Base-by-base conservation (phyloP, 64 coral and sea anemone genomes). In the Montipora cactus region DNA sequence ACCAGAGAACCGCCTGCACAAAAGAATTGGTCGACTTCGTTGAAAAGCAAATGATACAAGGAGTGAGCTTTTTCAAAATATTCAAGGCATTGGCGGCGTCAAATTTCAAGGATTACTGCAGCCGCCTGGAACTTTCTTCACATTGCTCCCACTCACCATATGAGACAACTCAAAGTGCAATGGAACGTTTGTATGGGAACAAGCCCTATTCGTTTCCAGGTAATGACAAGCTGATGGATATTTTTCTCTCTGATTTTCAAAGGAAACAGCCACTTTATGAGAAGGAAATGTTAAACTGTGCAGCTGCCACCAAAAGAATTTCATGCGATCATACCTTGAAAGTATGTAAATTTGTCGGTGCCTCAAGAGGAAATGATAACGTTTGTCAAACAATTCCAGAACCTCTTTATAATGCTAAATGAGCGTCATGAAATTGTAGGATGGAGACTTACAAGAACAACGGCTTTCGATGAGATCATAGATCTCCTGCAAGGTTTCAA, bases 251-350 rank as follows among this genome's bases (percentile, higher is more conserved):
- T 11, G 15, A 90, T n/a, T 95, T 90, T 75, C 44, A 84, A 68
- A 23, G 58, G 47, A 90, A 64, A 51, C 15, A 46, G 46, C 25
- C 21, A 9, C 28, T 51, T 18, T 89, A 58, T 74, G 62, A 94
- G 51, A 75, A 13, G 25, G 72, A 80, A 48, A 76, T 95, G 88
- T 20, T n/a, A 57, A 44, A 6, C 0, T 3, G 3, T 75, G 73
- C 73, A 21, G 8, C 0, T 5, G 47, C 77, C 9, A 79, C 14
- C 44, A 28, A 45, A 46, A 51, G 76, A 19, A 44, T 95, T 45
- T 79, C 88, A 16, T 92, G 90, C 81, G 94, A 95, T 18, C 90
- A 92, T 69, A 92, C 89, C 6, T 83, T 95, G 11, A 95, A 92
- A 53, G 73, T 92, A 18, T 87, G 84, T 51, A 95, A 95, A 78